A percentile compares a stretch with the other conserved stretches of the same genome.
These are phyloP conservation scores for Parnassius glacialis DNA, from an alignment of 2,888 invertebrate species.

Conservation along the genomic window DNA sequence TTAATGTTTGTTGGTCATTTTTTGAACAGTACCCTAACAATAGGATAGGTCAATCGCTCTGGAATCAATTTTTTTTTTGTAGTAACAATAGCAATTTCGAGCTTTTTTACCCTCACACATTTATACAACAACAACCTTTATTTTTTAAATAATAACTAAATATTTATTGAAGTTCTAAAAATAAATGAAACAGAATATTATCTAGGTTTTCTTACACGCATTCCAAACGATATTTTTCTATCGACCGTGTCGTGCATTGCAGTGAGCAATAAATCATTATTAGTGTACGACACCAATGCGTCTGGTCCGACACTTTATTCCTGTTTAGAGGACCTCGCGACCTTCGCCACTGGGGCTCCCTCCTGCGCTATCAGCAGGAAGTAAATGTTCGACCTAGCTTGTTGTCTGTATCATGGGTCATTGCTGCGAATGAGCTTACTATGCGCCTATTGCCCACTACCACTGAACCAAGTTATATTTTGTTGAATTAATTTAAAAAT, in stretches of 20 bases:
- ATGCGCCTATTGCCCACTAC: slow-evolving; percentile 10
- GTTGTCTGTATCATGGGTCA: slow-evolving; percentile 9
- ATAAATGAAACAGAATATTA: no score
- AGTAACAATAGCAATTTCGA: no score
- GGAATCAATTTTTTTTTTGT: no score
- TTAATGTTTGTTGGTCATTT: no score
- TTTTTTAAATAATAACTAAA: no score
- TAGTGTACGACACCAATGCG: slow-evolving; percentile 60
- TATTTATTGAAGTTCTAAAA: no score
- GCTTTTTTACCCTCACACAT: no score
- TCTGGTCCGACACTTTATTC: slow-evolving; percentile 57
- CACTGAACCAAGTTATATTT: no score
- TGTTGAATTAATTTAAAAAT: no score
- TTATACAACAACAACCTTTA: no score
- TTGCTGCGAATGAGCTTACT: slow-evolving; percentile 4
- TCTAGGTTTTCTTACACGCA: not conserved
- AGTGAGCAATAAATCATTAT: slow-evolving; percentile 71
- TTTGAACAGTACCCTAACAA: no score
- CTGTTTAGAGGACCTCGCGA: slow-evolving; percentile 57
- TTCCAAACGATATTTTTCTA: slow-evolving; percentile 3
- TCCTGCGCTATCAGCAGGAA: slow-evolving; percentile 58
- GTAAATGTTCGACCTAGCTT: slow-evolving; percentile 47
- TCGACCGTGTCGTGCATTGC: slow-evolving; percentile 41
- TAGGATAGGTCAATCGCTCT: no score
- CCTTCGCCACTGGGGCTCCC: slow-evolving; percentile 61